Evolutionary conservation across 2,888 invertebrate genomes (phyloP), one percentile per base, ranked within the genome.

Genomic region (Lordiphosa fenestrarum): DNA sequence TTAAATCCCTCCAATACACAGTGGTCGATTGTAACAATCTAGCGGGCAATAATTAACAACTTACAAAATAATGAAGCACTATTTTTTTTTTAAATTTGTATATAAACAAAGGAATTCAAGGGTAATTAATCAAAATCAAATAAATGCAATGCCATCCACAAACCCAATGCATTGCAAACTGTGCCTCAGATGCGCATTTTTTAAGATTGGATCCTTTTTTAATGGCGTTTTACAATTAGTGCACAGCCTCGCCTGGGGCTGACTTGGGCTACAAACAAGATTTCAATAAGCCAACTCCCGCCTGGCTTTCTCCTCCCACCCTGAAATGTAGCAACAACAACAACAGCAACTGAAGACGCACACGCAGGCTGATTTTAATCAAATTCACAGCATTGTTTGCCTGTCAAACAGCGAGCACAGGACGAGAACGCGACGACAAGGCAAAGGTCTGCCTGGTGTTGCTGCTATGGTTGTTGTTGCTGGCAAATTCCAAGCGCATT

Each of bases 321-420:
- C 19, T 19, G 19, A 3, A 19, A 19, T 19, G 19, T 2, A 19
- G 19, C 19, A 19, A 19, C 4, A 19, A 19, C 19, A 68, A 46
- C 54, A 67, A 46, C 47, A 60, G 40, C 51, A 60, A 66, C 66
- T 63, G 53, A 56, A 65, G 69, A 72, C 68, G 66, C 69, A 71
- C 82, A 81, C 78, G 72, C 74, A 73, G 72, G 53, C 77, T 74
- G 85, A 85, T 85, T 86, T 77, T 86, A 85, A 85, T 85, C 85
- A 84, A 85, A 86, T 86, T 85, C 86, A 85, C 86, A 85, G 85
- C 85, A 85, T 85, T 85, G 85, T 85, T 85, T 86, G 83, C 73
- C 85, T 84, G 86, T 86, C 84, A 86, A 84, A 77, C 73, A 71
- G 60, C 62, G 58, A 57, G 73, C 66, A 66, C 70, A 81, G 77